These are phyloP conservation scores for Sceloporus undulatus DNA, from an alignment of 2,113 vertebrate species.

Conservation along the genomic window DNA sequence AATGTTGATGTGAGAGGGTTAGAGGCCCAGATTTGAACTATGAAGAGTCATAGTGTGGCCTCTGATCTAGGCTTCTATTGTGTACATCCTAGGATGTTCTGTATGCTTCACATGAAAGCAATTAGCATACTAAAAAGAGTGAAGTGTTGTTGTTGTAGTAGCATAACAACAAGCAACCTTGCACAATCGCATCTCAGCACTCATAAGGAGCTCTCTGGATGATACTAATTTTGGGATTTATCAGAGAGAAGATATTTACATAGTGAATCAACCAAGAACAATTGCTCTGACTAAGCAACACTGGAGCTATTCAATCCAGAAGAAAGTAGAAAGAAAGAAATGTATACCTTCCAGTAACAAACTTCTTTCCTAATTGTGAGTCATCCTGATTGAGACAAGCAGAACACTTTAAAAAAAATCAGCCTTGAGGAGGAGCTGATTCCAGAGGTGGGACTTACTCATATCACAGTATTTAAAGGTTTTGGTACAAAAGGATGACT, in stretches of 20 bases:
- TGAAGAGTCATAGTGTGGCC: neutral
- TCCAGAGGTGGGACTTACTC: slow-evolving; percentile 65
- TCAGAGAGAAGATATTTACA: slow-evolving; percentile 16
- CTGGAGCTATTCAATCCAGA: slow-evolving; percentile 46
- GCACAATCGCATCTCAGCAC: neutral
- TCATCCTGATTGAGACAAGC: neutral
- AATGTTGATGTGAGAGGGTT: neutral
- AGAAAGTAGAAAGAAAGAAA: slow-evolving; percentile 3
- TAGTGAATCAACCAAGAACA: neutral
- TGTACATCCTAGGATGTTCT: neutral
- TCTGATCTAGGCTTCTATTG: neutral
- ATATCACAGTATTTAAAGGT: slow-evolving; percentile 60
- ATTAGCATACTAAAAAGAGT: neutral
- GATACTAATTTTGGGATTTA: neutral
- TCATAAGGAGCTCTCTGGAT: neutral
- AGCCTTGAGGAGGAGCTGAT: slow-evolving; percentile 51
- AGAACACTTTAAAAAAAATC: slow-evolving; percentile 27
- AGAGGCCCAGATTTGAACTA: too few relatives aligned
- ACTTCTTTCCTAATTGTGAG: slow-evolving; percentile 33
- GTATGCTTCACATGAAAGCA: neutral
- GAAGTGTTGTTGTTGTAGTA: neutral
- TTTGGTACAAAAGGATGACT: slow-evolving; percentile 61
- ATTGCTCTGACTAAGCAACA: slow-evolving; percentile 34
- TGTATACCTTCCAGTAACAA: slow-evolving; percentile 29
- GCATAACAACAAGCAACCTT: neutral